These are phyloP conservation scores for Apostichopus parvimensis DNA, from an alignment of 35 echinoderm and acorn worm species.

Conservation along the genomic window DNA sequence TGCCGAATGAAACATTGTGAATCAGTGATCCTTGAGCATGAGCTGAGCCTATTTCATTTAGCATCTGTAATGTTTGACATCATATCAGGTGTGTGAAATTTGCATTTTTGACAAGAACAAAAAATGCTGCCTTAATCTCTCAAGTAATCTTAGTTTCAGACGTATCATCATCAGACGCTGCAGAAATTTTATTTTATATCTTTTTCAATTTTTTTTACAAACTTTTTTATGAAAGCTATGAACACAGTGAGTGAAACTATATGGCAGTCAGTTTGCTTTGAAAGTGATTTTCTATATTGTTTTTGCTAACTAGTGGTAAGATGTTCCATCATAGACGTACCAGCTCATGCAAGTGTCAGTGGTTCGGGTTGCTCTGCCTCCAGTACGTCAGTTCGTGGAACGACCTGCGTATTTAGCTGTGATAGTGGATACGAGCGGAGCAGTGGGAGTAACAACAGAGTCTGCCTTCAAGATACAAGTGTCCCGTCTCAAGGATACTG, in stretches of 20 bases:
- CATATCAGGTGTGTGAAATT: no score
- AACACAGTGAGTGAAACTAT: background rate
- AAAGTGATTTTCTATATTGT: background rate
- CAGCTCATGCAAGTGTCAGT: background rate
- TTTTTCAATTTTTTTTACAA: no score
- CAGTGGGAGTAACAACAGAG: background rate
- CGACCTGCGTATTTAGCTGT: background rate
- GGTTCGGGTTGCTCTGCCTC: background rate
- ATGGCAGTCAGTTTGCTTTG: background rate
- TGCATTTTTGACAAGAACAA: no score
- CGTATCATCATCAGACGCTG: no score
- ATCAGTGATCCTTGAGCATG: no score
- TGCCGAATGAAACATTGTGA: no score
- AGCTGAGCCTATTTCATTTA: no score
- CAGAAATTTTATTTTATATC: no score
- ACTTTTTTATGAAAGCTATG: background rate
- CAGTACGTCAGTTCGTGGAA: background rate
- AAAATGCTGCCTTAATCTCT: no score
- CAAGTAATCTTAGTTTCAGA: no score
- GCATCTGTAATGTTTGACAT: no score
- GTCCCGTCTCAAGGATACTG: slow-evolving; percentile 18
- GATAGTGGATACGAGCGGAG: slow-evolving; percentile 9
- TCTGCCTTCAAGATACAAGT: background rate
- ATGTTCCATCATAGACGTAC: background rate
- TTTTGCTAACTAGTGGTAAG: slow-evolving; percentile 19